Percentiles rank a stretch among this genome's conserved stretches.
phyloP scores from a whole-genome alignment of 2,888 invertebrate genomes.

The Clitarchus hookeri region DNA sequence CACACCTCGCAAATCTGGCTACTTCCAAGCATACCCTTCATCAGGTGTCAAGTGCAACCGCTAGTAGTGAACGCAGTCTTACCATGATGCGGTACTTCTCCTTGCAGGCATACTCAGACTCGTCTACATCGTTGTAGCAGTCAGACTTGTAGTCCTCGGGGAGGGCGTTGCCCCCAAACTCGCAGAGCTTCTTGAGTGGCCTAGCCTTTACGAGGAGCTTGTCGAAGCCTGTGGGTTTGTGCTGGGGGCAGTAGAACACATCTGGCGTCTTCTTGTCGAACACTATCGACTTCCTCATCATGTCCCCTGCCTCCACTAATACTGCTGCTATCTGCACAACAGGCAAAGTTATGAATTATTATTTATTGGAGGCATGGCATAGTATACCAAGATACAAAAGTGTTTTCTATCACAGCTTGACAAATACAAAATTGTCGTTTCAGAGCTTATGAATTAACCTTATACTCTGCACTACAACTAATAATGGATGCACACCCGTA shows the following conservation, averaged over 20 bases:
- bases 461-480: too few species aligned
- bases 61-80: constrained; percentile 49
- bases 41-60: not conserved
- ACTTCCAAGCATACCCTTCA: not conserved
- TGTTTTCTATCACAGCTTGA: too few species aligned
- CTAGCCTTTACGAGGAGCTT: constrained; percentile 72
- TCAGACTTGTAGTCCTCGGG: constrained; percentile 77
- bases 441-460: too few species aligned
- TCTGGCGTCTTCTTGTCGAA: constrained; percentile 79
- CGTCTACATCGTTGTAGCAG: constrained; percentile 79
- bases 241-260: constrained; percentile 78
- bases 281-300: constrained; percentile 77
- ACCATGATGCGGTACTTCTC: constrained; percentile 82
- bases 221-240: constrained; percentile 75
- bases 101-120: constrained; percentile 78
- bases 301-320: constrained; percentile 63
- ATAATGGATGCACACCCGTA: too few species aligned
- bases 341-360: not conserved
- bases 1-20: not conserved
- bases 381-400: too few species aligned
- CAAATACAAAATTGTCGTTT: too few species aligned
- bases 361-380: too few species aligned
- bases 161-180: constrained; percentile 70
- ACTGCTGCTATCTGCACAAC: constrained; percentile 39
- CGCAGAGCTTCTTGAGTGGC: constrained; percentile 72